These are phyloP conservation scores for Pocillopora grandis DNA, from an alignment of 92 coral and sea anemone species.

Conservation along the genomic window DNA sequence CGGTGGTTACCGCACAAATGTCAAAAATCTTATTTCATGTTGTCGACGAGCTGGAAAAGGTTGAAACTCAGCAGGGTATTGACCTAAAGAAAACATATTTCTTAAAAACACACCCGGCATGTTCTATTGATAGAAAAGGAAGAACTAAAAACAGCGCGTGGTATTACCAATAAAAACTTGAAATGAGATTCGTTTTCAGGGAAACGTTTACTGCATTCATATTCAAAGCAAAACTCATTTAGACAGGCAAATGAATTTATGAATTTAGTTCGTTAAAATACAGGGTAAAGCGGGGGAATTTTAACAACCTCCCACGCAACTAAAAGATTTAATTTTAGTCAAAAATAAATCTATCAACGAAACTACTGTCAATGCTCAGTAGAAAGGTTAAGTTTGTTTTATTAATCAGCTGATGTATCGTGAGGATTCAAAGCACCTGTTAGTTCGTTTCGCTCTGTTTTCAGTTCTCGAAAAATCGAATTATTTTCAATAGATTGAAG, in stretches of 20 bases:
- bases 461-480: background rate
- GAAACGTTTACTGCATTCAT: background rate
- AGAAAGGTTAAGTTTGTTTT: conserved; percentile 21
- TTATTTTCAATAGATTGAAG: background rate
- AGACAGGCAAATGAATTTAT: background rate
- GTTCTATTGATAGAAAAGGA: conserved; percentile 6
- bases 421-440: conserved; percentile 2
- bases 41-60: background rate
- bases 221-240: background rate
- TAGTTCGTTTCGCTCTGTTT: background rate
- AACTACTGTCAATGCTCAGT: conserved; percentile 19
- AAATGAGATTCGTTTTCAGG: conserved; percentile 6
- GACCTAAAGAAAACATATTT: background rate
- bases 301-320: conserved; percentile 20
- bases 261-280: background rate
- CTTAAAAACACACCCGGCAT: conserved; percentile 9
- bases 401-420: conserved; percentile 22
- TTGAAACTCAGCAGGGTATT: conserved; percentile 21
- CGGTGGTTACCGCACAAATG: background rate
- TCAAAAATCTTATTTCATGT: conserved; percentile 2
- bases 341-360: conserved; percentile 12
- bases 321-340: conserved; percentile 24
- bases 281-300: background rate
- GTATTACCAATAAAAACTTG: background rate
- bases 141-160: background rate